Evolutionary conservation across 2,113 vertebrate genomes (phyloP).

Genomic region (Nerophis ophidion): DNA sequence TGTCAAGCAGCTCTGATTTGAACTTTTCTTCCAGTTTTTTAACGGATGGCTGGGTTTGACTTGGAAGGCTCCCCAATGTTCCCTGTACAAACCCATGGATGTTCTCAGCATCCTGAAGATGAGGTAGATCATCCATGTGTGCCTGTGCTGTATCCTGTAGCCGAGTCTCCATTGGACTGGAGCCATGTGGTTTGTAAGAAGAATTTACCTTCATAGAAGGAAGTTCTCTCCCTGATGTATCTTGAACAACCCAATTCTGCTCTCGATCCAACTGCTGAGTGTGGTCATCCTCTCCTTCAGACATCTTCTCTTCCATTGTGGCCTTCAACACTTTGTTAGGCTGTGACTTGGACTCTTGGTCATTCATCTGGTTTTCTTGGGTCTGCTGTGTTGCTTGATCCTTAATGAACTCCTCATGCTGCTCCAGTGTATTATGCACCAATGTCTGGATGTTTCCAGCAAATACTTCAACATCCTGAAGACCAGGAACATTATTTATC

Average conservation of each 20-base stretch:
- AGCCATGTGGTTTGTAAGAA: conserved; percentile 4
- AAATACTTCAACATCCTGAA: no score
- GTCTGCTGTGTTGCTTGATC: background rate
- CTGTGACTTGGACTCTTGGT: conserved; percentile 5
- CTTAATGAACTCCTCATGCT: no score
- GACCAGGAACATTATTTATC: no score
- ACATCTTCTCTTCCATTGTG: background rate
- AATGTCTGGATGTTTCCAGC: no score
- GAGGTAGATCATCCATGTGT: conserved; percentile 75
- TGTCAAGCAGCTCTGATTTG: background rate
- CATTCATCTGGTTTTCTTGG: conserved; percentile 18
- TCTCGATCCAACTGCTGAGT: background rate
- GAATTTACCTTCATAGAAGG: background rate
- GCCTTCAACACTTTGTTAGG: background rate
- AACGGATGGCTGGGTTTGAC: background rate
- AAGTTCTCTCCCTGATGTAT: background rate
- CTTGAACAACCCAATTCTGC: background rate
- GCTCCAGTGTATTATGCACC: no score
- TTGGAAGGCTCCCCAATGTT: conserved; percentile 44
- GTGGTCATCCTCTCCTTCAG: background rate
- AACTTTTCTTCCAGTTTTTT: conserved; percentile 27
- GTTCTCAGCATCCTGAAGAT: conserved; percentile 78
- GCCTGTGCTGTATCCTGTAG: conserved; percentile 45
- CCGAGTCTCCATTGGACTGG: conserved; percentile 38
- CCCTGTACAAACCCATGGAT: conserved; percentile 62